These are phyloP conservation scores for Temnothorax curvispinosus DNA, from an alignment of 1,140 invertebrate genomes.

Conservation along the genomic window DNA sequence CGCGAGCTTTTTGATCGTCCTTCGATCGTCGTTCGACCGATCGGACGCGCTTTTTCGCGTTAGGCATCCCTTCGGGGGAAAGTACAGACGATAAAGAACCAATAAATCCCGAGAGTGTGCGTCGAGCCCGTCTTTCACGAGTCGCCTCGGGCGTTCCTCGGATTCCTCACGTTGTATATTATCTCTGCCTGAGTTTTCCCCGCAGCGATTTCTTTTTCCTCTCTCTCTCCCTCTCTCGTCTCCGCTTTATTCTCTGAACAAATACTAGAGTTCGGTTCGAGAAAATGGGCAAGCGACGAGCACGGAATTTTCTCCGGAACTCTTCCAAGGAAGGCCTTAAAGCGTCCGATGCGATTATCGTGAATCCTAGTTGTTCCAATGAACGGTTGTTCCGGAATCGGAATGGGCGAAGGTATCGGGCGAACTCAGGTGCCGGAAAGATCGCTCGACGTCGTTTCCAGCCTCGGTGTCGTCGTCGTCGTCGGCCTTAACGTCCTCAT, in stretches of 20 bases:
- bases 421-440: constrained; percentile 14
- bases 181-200: not conserved
- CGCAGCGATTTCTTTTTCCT: not conserved
- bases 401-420: not conserved
- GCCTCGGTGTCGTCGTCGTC: not conserved
- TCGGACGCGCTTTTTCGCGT: not conserved
- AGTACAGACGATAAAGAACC: not conserved
- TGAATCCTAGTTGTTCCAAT: constrained; percentile 23
- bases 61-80: constrained; percentile 13
- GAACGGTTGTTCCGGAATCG: not conserved
- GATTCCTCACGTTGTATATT: not conserved
- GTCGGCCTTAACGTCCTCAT: not conserved
- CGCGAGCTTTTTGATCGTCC: not conserved
- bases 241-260: not conserved
- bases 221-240: not conserved
- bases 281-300: not conserved
- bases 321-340: not conserved
- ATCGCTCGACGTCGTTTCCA: not conserved
- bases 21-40: constrained; percentile 1
- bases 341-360: constrained; percentile 18
- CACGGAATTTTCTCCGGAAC: not conserved
- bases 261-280: not conserved
- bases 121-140: not conserved
- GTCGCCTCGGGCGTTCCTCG: not conserved
- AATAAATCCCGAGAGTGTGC: constrained; percentile 3